A percentile compares a stretch with the other conserved stretches of the same genome.
Evolutionary conservation across 2,113 vertebrate genomes (phyloP).

Genomic region (Alces alces): DNA sequence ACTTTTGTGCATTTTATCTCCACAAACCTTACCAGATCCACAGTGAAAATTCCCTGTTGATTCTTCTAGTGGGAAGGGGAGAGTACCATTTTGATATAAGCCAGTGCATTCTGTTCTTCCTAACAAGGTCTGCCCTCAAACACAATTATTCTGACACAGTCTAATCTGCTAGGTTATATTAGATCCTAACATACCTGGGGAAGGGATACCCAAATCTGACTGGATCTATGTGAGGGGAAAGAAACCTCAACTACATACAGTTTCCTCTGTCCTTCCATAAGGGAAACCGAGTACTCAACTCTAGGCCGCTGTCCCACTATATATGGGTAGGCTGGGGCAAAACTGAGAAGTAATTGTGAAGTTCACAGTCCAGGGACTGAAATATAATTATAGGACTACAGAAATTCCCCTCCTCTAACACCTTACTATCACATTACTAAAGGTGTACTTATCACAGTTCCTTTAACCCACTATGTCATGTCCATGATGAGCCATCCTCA

Average conservation of each 20-base stretch:
- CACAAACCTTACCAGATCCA: neutral
- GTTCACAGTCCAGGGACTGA: neutral
- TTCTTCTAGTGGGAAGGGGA: neutral
- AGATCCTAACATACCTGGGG: neutral
- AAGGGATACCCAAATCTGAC: neutral
- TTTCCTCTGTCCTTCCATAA: neutral
- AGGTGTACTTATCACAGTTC: neutral
- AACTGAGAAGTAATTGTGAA: neutral
- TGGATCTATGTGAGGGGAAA: neutral
- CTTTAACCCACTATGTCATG: neutral
- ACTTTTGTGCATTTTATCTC: neutral
- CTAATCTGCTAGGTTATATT: too few species aligned
- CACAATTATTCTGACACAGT: neutral
- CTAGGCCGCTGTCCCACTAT: neutral
- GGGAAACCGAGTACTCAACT: neutral
- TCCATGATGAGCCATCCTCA: neutral
- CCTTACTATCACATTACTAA: neutral
- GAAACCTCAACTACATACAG: neutral
- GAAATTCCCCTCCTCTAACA: too few species aligned
- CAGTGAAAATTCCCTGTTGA: neutral
- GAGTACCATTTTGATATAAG: neutral
- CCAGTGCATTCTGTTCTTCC: neutral
- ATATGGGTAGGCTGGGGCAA: neutral
- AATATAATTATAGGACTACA: neutral
- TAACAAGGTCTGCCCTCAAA: neutral